These are phyloP conservation scores for Amblyteles armatorius DNA, from an alignment of 2,888 invertebrate genomes.

Conservation along the genomic window DNA sequence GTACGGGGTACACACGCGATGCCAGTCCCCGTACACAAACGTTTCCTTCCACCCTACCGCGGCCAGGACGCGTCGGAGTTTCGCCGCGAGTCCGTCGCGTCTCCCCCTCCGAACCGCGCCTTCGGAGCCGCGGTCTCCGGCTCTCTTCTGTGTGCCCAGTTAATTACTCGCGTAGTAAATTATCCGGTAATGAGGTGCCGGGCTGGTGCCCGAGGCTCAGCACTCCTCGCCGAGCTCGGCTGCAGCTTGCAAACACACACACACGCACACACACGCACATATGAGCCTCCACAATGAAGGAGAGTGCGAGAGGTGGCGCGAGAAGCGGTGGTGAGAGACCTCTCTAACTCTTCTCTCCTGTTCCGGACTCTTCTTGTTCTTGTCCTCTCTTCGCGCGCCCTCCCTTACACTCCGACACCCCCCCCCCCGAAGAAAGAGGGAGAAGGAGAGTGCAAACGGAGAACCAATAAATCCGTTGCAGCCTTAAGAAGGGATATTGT, in stretches of 20 bases:
- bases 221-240: constrained; percentile 37
- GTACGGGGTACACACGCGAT: constrained; percentile 60
- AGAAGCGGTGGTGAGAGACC: constrained; percentile 40
- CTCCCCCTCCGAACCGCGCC: constrained; percentile 25
- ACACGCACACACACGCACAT: constrained; percentile 56
- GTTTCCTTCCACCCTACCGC: neutral
- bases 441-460: constrained; percentile 71
- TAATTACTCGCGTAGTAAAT: constrained; percentile 84
- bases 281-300: constrained; percentile 35
- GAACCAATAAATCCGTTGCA: constrained; percentile 82
- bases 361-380: constrained; percentile 43
- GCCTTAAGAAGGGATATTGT: constrained; percentile 82
- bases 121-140: constrained; percentile 73
- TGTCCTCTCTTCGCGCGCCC: constrained; percentile 34
- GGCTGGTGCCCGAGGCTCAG: constrained; percentile 78
- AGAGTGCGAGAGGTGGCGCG: constrained; percentile 53
- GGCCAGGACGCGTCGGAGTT: constrained; percentile 28
- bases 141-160: constrained; percentile 81
- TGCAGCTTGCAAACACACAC: neutral
- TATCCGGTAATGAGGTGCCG: constrained; percentile 84
- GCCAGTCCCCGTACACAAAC: constrained; percentile 38
- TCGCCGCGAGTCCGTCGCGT: constrained; percentile 2
- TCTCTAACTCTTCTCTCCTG: constrained; percentile 61
- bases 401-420: constrained; percentile 61
- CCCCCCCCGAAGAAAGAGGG: constrained; percentile 39